Conservation (phyloP, 2,888 invertebrate species). For the Neelides folsomi region DNA sequence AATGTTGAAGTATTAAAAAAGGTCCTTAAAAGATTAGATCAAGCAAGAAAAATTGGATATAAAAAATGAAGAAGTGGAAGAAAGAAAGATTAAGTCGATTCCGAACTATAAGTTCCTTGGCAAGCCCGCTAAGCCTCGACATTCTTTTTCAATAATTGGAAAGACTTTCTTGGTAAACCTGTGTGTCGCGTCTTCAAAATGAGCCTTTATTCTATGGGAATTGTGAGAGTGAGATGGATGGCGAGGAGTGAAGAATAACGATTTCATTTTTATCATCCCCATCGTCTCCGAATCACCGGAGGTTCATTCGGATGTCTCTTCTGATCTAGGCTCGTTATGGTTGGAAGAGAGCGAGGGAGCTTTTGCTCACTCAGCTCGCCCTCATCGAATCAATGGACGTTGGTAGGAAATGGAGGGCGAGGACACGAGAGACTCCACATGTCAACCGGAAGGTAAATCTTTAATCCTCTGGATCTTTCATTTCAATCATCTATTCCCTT, state of each 20-base stretch:
- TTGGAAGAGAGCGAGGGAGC: not conserved
- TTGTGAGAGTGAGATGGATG: too few species aligned
- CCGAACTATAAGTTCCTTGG: not conserved
- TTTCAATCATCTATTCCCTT: too few species aligned
- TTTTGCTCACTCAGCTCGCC: too few species aligned
- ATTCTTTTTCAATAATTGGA: conserved; percentile 13
- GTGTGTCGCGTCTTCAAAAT: too few species aligned
- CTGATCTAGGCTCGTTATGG: conserved; percentile 9
- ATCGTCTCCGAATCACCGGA: not conserved
- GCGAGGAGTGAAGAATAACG: conserved; percentile 4
- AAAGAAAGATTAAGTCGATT: conserved; percentile 13
- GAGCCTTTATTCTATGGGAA: too few species aligned
- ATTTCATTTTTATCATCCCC: conserved; percentile 13
- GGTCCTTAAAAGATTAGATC: not conserved
- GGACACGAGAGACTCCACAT: too few species aligned
- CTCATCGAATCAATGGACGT: too few species aligned
- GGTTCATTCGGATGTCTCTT: too few species aligned
- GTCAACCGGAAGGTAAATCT: too few species aligned
- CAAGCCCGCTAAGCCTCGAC: not conserved
- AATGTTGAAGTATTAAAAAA: not conserved
- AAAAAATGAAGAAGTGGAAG: conserved; percentile 6
- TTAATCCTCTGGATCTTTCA: too few species aligned
- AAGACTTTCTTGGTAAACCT: conserved; percentile 5
- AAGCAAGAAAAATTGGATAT: not conserved
- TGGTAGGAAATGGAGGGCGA: too few species aligned